Evolutionary conservation across 1,140 invertebrate species (phyloP).

Genomic region (Bilobella aurantiaca): DNA sequence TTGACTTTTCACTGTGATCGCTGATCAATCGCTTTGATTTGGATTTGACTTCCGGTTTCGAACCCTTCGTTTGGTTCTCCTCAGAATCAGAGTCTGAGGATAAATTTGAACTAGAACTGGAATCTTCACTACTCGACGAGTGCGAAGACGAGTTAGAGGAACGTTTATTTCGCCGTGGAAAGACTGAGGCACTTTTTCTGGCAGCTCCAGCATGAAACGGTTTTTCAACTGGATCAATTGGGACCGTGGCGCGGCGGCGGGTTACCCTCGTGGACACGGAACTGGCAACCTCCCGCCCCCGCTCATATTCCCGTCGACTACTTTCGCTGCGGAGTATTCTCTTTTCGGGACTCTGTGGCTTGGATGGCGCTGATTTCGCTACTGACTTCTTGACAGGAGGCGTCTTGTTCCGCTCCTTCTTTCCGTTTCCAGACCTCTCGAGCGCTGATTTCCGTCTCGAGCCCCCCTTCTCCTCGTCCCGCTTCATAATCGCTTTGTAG

Average conservation of each 20-base stretch:
- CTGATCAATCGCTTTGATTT: too few relatives aligned
- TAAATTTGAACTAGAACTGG: slow-evolving; percentile 8
- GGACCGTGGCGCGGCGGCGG: slow-evolving; percentile 11
- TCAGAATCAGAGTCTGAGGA: too few relatives aligned
- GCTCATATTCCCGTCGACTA: slow-evolving; percentile 6
- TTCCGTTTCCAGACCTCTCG: too few relatives aligned
- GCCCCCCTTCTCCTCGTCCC: slow-evolving; percentile 16
- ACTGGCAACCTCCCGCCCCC: neutral
- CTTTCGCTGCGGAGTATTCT: slow-evolving; percentile 28
- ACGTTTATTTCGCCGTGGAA: slow-evolving; percentile 6
- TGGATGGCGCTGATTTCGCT: slow-evolving; percentile 8
- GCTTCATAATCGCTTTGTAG: slow-evolving; percentile 27
- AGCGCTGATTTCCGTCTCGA: neutral
- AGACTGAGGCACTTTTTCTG: slow-evolving; percentile 26
- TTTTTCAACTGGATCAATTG: slow-evolving; percentile 11
- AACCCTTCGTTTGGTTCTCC: too few relatives aligned
- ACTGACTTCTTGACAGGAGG: neutral
- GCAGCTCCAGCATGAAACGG: slow-evolving; percentile 20
- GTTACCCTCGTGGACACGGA: slow-evolving; percentile 7
- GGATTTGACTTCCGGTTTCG: too few relatives aligned
- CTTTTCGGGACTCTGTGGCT: slow-evolving; percentile 15
- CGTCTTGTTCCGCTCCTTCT: slow-evolving; percentile 1
- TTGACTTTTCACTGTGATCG: too few relatives aligned
- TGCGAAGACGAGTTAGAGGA: slow-evolving; percentile 10
- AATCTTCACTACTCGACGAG: neutral